These are phyloP conservation scores for Epinotia demarniana DNA, from an alignment of 2,888 invertebrate genomes.

Conservation along the genomic window DNA sequence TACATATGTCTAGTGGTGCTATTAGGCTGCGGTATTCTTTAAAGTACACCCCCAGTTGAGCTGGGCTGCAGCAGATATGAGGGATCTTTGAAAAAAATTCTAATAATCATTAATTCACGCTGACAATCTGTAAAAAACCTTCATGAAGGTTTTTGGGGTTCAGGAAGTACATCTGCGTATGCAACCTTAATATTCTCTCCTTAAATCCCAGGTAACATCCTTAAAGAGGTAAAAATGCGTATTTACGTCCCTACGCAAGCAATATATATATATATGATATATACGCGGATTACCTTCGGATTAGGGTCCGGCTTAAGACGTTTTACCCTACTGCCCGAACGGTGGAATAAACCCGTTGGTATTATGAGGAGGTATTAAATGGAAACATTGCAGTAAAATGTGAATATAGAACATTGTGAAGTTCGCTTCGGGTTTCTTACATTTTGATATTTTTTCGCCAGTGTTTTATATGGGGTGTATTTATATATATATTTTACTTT, in stretches of 20 bases:
- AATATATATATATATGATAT: slow-evolving; percentile 15
- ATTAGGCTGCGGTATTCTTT: too few relatives aligned
- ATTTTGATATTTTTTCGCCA: too few relatives aligned
- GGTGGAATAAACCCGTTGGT: neutral
- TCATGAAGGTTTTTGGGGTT: neutral
- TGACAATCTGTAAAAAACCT: neutral
- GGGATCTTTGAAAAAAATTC: too few relatives aligned
- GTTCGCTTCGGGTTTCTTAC: too few relatives aligned
- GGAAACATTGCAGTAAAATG: neutral
- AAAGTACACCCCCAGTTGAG: too few relatives aligned
- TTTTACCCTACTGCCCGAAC: slow-evolving; percentile 29
- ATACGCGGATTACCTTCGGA: slow-evolving; percentile 36
- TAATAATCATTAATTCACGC: neutral
- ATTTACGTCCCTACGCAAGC: slow-evolving; percentile 13
- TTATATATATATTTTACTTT: too few relatives aligned
- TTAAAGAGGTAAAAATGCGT: slow-evolving; percentile 32
- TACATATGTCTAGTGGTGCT: too few relatives aligned
- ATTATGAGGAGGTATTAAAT: slow-evolving; percentile 5
- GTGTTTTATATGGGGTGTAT: too few relatives aligned
- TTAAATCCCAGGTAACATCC: slow-evolving; percentile 18
- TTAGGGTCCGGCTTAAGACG: slow-evolving; percentile 26
- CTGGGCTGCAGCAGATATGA: too few relatives aligned
- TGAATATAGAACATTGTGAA: too few relatives aligned
- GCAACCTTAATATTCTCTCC: neutral
- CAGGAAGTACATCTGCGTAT: neutral